A percentile compares a stretch with the other conserved stretches of the same genome.
Conservation (phyloP, 2,113 vertebrate genomes). For the Hemibagrus wyckioides region DNA sequence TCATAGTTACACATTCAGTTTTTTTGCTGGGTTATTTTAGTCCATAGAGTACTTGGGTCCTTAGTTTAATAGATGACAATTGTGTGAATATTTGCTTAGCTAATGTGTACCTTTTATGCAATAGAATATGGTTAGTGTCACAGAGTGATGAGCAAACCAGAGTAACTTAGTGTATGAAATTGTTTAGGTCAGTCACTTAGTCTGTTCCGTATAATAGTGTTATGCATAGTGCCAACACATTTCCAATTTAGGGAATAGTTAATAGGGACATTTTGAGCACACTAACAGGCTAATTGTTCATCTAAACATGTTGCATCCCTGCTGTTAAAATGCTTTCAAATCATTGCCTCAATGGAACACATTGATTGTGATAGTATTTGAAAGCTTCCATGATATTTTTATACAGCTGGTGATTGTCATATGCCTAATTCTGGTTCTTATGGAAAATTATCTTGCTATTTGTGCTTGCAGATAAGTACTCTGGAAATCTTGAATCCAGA, state of each 20-base stretch:
- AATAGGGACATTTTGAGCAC: not conserved
- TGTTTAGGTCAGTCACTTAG: not conserved
- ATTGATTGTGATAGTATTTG: not conserved
- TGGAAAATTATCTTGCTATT: not conserved
- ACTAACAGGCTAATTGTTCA: not conserved
- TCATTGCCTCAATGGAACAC: not conserved
- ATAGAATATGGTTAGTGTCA: not conserved
- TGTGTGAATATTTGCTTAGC: not conserved
- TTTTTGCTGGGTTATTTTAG: not conserved
- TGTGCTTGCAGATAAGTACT: constrained; percentile 88
- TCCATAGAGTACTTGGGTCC: not conserved
- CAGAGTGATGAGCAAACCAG: not conserved
- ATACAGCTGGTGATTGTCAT: not conserved
- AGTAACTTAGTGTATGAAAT: not conserved
- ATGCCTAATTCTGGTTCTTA: not conserved
- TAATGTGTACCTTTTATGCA: not conserved
- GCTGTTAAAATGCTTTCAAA: not conserved
- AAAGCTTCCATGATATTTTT: not conserved
- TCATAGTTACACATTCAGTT: not conserved
- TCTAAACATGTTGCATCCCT: not conserved
- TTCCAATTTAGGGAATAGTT: not conserved
- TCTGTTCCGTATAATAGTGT: not conserved
- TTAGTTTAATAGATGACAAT: not conserved
- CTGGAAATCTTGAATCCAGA: constrained; percentile 96
- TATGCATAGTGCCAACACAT: not conserved